Conservation (phyloP, 2,888 invertebrate species). For the Anodontia alba region DNA sequence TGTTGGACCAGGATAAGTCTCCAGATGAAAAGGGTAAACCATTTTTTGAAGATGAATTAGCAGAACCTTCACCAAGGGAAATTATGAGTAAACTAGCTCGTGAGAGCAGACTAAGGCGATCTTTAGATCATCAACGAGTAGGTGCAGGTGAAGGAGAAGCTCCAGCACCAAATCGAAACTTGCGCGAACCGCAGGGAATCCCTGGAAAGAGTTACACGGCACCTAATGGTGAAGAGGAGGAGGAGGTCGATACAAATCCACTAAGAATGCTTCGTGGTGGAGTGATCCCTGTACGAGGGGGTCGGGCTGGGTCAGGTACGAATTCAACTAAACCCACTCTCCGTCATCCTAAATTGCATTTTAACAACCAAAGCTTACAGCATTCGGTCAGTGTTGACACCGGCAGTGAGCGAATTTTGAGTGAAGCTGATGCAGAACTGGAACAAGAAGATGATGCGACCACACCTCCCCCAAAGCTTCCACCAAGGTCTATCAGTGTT, state of each 20-base stretch:
- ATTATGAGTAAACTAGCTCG: slow-evolving; percentile 79
- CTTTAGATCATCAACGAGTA: slow-evolving; percentile 80
- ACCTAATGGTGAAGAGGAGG: slow-evolving; percentile 81
- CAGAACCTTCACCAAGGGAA: slow-evolving; percentile 80
- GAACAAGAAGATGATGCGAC: slow-evolving; percentile 23
- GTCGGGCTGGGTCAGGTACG: slow-evolving; percentile 75
- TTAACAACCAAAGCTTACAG: slow-evolving; percentile 59
- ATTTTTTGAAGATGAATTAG: slow-evolving; percentile 76
- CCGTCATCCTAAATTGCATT: slow-evolving; percentile 66
- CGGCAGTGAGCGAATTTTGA: slow-evolving; percentile 51
- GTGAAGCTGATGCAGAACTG: slow-evolving; percentile 26
- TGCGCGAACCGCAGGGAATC: slow-evolving; percentile 81
- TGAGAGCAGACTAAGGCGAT: slow-evolving; percentile 77
- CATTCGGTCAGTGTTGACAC: slow-evolving; percentile 70
- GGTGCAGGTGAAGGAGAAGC: slow-evolving; percentile 64
- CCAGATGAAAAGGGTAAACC: slow-evolving; percentile 59
- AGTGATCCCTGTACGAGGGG: slow-evolving; percentile 77
- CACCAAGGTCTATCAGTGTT: slow-evolving; percentile 73
- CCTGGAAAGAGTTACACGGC: slow-evolving; percentile 68
- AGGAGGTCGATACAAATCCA: slow-evolving; percentile 87
- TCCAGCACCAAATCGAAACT: slow-evolving; percentile 68
- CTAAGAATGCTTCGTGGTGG: slow-evolving; percentile 88
- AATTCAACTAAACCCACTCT: slow-evolving; percentile 65
- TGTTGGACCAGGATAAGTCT: slow-evolving; percentile 57
- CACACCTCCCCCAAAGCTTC: slow-evolving; percentile 65